Evolutionary conservation across 2,888 invertebrate genomes (phyloP).

Genomic region (Hypena proboscidalis): DNA sequence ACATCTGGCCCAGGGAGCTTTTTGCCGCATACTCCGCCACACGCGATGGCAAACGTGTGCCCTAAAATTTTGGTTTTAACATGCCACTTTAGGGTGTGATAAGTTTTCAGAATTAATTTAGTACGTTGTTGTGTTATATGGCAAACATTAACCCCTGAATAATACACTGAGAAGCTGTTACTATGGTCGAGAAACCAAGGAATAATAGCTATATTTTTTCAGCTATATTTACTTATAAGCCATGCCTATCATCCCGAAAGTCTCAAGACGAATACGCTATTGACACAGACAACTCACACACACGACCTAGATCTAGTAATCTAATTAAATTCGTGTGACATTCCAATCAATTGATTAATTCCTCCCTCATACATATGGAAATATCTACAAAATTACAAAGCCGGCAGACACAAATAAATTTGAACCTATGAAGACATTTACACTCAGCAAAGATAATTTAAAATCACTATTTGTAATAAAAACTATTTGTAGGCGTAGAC

Average conservation of each 20-base stretch:
- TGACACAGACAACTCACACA: not conserved
- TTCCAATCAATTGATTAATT: constrained; percentile 12
- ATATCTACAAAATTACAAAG: not conserved
- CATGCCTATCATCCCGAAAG: too few species aligned
- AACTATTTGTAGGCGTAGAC: constrained; percentile 39
- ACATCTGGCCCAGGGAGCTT: constrained; percentile 55
- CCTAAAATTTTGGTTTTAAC: constrained; percentile 41
- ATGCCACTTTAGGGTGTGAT: constrained; percentile 38
- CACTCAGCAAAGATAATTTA: constrained; percentile 11
- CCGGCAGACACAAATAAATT: not conserved
- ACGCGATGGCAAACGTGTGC: constrained; percentile 50
- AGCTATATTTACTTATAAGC: too few species aligned
- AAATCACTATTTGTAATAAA: constrained; percentile 7
- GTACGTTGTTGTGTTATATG: not conserved
- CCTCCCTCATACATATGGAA: constrained; percentile 11
- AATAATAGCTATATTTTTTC: too few species aligned
- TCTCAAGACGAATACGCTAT: not conserved
- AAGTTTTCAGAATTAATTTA: constrained; percentile 1
- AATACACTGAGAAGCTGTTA: not conserved
- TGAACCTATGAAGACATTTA: constrained; percentile 3
- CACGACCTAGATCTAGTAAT: constrained; percentile 4
- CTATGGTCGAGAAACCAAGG: too few species aligned
- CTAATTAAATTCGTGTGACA: too few species aligned
- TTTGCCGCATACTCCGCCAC: constrained; percentile 50
- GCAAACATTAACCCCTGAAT: not conserved